These are phyloP conservation scores for Pantherophis vulpinus DNA, from an alignment of 2,797 vertebrate species.

Conservation along the genomic window DNA sequence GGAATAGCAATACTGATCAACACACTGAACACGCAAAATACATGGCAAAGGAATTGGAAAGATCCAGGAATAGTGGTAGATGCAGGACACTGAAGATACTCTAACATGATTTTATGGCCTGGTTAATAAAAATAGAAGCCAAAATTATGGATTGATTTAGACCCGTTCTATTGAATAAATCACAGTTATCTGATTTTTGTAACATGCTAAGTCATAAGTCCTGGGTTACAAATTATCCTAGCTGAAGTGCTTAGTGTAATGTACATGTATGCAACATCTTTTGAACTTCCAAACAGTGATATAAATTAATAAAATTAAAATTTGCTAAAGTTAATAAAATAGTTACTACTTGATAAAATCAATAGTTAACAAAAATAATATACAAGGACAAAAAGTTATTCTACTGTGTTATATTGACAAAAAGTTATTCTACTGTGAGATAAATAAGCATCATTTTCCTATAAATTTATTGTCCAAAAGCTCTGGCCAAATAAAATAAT, in stretches of 20 bases:
- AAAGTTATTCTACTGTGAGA: background rate
- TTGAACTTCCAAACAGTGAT: background rate
- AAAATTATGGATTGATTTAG: background rate
- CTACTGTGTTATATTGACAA: background rate
- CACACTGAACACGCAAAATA: background rate
- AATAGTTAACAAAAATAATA: background rate
- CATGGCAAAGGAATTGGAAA: background rate
- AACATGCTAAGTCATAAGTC: background rate
- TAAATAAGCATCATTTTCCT: background rate
- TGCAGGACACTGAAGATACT: background rate
- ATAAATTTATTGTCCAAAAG: background rate
- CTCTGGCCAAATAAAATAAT: background rate
- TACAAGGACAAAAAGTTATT: background rate
- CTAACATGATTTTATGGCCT: background rate
- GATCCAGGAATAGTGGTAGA: background rate
- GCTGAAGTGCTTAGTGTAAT: background rate
- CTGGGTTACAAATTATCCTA: background rate
- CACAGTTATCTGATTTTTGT: background rate
- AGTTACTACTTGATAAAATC: background rate
- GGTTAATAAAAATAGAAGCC: background rate
- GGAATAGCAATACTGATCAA: background rate
- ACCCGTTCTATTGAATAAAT: background rate
- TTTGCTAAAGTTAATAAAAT: background rate
- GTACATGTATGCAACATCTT: background rate
- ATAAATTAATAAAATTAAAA: background rate